These are phyloP conservation scores for Temnothorax unifasciatus DNA, from an alignment of 2,888 invertebrate species.

Conservation along the genomic window DNA sequence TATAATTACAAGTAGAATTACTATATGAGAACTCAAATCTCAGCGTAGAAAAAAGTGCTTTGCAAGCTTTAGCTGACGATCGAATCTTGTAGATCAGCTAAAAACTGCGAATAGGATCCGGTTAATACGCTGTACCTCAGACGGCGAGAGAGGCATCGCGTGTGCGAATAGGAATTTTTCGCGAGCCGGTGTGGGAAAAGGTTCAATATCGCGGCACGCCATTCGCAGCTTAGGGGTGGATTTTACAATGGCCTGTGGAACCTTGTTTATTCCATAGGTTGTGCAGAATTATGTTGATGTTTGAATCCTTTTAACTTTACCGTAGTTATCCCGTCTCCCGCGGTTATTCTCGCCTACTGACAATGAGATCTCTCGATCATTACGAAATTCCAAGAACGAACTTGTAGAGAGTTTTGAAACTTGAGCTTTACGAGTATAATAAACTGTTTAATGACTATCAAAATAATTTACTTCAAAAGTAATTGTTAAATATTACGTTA, in stretches of 20 bases:
- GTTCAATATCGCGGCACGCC: conserved; percentile 61
- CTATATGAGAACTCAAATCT: not conserved
- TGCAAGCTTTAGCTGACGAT: not conserved
- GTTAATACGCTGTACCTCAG: not conserved
- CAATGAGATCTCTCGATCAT: conserved; percentile 3
- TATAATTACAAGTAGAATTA: conserved; percentile 14
- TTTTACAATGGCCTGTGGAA: conserved; percentile 44
- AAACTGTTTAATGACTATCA: not conserved
- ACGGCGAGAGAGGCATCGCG: conserved; percentile 30
- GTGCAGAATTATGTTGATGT: conserved; percentile 61
- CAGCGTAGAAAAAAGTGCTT: not conserved
- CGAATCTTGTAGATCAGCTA: not conserved
- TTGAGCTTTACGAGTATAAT: not conserved
- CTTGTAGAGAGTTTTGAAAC: not conserved
- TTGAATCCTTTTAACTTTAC: conserved; percentile 54
- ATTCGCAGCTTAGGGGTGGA: conserved; percentile 52
- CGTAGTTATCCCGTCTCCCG: conserved; percentile 10
- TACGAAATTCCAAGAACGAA: conserved; percentile 12
- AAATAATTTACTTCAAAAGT: conserved; percentile 14
- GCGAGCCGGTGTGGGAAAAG: conserved; percentile 32
- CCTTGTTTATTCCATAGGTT: conserved; percentile 32
- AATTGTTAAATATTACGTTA: not conserved
- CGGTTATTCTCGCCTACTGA: not conserved
- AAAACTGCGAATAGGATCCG: not conserved
- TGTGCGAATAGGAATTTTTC: conserved; percentile 36